These are phyloP conservation scores for Linyphia triangularis DNA, from an alignment of 2,888 invertebrate genomes.

Conservation along the genomic window DNA sequence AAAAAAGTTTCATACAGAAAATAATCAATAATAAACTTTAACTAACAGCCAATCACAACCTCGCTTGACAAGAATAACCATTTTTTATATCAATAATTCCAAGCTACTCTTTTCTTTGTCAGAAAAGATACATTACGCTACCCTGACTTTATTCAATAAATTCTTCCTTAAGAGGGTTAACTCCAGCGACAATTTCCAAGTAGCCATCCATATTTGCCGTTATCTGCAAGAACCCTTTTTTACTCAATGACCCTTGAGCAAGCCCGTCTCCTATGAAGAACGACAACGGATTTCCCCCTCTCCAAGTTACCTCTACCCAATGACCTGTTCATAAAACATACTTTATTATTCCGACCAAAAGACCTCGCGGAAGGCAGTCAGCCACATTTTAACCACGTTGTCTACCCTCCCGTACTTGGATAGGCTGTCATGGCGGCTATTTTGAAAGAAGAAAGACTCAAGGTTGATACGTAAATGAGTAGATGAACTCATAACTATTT, in stretches of 20 bases:
- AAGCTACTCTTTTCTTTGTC: too few relatives aligned
- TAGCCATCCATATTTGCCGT: neutral
- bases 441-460: neutral
- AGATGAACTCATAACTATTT: too few relatives aligned
- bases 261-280: neutral
- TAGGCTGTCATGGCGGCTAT: neutral
- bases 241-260: slow-evolving; percentile 3
- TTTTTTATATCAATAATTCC: too few relatives aligned
- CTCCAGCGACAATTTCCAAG: neutral
- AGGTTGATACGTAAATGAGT: neutral
- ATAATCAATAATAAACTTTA: too few relatives aligned
- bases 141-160: neutral
- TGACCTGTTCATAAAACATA: slow-evolving; percentile 50
- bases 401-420: neutral
- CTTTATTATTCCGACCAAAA: slow-evolving; percentile 38
- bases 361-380: neutral
- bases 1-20: too few relatives aligned
- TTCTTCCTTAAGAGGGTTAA: neutral
- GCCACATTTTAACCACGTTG: slow-evolving; percentile 35
- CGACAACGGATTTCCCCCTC: neutral
- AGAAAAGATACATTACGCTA: neutral
- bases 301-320: slow-evolving; percentile 13
- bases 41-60: too few relatives aligned
- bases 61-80: too few relatives aligned
- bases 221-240: neutral